Conservation (phyloP, 2,888 invertebrate species). For the Archips xylosteana region DNA sequence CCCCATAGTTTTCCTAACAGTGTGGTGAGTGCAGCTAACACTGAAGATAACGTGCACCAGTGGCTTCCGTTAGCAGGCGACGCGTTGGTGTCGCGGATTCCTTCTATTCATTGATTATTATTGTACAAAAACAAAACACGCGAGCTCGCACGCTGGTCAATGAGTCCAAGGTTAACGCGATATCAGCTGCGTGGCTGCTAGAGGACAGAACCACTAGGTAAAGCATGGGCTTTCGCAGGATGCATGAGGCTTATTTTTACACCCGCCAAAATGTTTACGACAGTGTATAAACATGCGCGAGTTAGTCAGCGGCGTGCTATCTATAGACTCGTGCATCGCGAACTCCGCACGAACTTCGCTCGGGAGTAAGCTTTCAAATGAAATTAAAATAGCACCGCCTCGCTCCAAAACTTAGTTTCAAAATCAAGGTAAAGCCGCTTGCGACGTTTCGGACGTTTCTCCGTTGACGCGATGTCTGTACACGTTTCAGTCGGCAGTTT, state of each 20-base stretch:
- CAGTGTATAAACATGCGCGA: constrained; percentile 50
- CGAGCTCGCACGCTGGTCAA: constrained; percentile 30
- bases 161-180: constrained; percentile 29
- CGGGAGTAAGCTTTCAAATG: constrained; percentile 73
- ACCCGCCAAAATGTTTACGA: constrained; percentile 41
- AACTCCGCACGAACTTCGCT: constrained; percentile 78
- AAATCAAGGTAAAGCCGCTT: constrained; percentile 83
- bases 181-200: constrained; percentile 16
- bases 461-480: constrained; percentile 67
- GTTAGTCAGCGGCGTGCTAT: constrained; percentile 55
- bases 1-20: constrained; percentile 72
- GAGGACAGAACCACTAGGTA: constrained; percentile 53
- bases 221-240: constrained; percentile 63
- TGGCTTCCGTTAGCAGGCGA: constrained; percentile 15
- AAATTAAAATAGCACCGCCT: constrained; percentile 81
- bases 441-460: constrained; percentile 76
- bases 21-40: constrained; percentile 83
- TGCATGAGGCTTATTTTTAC: constrained; percentile 64
- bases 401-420: constrained; percentile 77
- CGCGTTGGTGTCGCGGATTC: constrained; percentile 19
- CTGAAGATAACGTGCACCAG: constrained; percentile 29
- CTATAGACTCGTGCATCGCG: constrained; percentile 66
- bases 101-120: constrained; percentile 28
- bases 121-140: constrained; percentile 35
- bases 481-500: constrained; percentile 60